A percentile compares a stretch with the other conserved stretches of the same genome.
Evolutionary conservation across 2,888 invertebrate genomes (phyloP).

Genomic region (Andrena haemorrhoa): DNA sequence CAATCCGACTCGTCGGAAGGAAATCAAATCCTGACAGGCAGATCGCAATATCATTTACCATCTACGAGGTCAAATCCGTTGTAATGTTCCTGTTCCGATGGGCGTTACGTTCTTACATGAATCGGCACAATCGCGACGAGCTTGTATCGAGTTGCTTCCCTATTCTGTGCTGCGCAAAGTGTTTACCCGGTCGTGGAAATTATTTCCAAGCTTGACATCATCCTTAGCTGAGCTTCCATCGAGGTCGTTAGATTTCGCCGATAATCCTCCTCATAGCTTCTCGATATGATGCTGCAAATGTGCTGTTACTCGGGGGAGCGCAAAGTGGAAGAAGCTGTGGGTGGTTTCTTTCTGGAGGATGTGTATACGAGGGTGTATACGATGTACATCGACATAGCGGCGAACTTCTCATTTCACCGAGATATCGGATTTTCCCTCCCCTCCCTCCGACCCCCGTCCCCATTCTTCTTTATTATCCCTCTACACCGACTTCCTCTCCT

Average conservation of each 20-base stretch:
- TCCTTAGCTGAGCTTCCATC: neutral
- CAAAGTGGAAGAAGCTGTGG: constrained; percentile 31
- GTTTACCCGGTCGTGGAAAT: too few relatives aligned
- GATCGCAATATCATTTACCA: neutral
- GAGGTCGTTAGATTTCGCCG: neutral
- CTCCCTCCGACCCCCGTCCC: constrained; percentile 23
- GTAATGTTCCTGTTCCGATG: too few relatives aligned
- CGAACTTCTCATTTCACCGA: constrained; percentile 74
- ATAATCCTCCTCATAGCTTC: neutral
- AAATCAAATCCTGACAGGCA: constrained; percentile 23
- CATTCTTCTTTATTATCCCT: constrained; percentile 68
- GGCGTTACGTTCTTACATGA: too few relatives aligned
- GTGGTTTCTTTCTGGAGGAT: constrained; percentile 27
- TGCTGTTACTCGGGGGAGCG: neutral
- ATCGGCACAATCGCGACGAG: too few relatives aligned
- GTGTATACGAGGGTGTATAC: constrained; percentile 55
- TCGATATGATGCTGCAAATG: neutral
- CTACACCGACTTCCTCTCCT: constrained; percentile 55
- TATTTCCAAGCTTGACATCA: neutral
- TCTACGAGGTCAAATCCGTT: too few relatives aligned
- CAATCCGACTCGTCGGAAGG: neutral
- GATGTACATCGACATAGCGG: constrained; percentile 67
- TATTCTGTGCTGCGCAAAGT: too few relatives aligned
- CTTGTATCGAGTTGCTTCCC: too few relatives aligned
- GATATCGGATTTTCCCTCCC: constrained; percentile 75